These are phyloP conservation scores for Agrilus biguttatus DNA, from an alignment of 2,888 invertebrate species.

Conservation along the genomic window DNA sequence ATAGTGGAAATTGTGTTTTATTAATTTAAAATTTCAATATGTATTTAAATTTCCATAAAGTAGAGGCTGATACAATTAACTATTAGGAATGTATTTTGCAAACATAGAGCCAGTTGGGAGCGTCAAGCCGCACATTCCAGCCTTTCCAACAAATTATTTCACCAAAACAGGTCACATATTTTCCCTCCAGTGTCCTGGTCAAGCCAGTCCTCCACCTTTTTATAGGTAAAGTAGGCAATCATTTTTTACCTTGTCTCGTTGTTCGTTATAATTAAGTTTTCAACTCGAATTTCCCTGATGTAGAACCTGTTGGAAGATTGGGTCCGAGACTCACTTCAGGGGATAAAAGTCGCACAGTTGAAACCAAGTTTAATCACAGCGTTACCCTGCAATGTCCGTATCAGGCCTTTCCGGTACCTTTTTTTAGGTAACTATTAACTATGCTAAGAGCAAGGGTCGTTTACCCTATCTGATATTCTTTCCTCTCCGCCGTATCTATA, in stretches of 20 bases:
- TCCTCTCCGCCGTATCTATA: no score
- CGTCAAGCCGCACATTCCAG: constrained; percentile 33
- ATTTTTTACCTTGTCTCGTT: no score
- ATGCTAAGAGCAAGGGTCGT: background rate
- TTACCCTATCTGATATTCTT: background rate
- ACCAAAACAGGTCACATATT: constrained; percentile 21
- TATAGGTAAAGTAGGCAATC: constrained; percentile 16
- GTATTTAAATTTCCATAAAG: no score
- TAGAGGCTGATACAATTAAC: no score
- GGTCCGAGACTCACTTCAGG: constrained; percentile 43
- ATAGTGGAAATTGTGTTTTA: no score
- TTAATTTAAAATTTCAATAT: no score
- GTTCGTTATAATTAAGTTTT: no score
- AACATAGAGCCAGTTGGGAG: constrained; percentile 33
- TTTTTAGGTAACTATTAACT: constrained; percentile 45
- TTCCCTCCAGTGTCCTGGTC: constrained; percentile 48
- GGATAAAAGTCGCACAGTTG: constrained; percentile 16
- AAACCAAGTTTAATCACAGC: constrained; percentile 26
- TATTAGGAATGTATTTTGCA: no score
- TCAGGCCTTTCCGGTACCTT: constrained; percentile 56
- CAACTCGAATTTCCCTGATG: constrained; percentile 5
- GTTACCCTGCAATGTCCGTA: constrained; percentile 47
- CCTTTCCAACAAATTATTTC: constrained; percentile 21
- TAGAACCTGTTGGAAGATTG: constrained; percentile 67
- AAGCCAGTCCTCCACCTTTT: constrained; percentile 52